Conservation (phyloP, 2,797 vertebrate species). For the Petrocephalus schoutedeni region DNA sequence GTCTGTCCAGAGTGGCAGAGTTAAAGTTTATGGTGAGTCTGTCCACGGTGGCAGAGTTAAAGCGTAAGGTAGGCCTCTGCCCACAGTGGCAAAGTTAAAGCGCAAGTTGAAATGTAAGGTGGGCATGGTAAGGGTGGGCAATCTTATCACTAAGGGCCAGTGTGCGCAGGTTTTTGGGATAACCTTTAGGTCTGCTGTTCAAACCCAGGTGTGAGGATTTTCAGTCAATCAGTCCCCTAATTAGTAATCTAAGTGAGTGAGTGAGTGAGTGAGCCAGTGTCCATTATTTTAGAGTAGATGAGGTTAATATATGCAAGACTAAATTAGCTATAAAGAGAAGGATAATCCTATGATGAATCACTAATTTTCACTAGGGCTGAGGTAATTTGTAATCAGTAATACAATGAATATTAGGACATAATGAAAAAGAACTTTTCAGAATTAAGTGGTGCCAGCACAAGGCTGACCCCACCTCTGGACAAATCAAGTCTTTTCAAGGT, state of each 20-base stretch:
- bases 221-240: no score
- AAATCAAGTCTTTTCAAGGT: constrained; percentile 10
- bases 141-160: no score
- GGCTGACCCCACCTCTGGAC: not conserved
- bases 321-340: not conserved
- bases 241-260: not conserved
- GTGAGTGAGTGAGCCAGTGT: not conserved
- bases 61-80: not conserved
- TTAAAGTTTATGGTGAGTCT: not conserved
- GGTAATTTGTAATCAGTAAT: not conserved
- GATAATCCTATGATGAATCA: not conserved
- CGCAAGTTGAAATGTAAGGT: no score
- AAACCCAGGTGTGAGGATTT: no score
- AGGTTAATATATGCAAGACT: not conserved
- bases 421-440: not conserved
- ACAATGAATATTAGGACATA: not conserved
- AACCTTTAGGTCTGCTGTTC: no score
- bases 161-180: no score
- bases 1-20: not conserved
- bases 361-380: not conserved
- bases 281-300: not conserved
- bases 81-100: not conserved
- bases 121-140: not conserved
- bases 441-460: not conserved
- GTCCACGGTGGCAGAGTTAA: not conserved